Percentiles rank a stretch among this genome's conserved stretches.
These are phyloP conservation scores for Notodonta ziczac DNA, from an alignment of 2,888 invertebrate species.

Conservation along the genomic window DNA sequence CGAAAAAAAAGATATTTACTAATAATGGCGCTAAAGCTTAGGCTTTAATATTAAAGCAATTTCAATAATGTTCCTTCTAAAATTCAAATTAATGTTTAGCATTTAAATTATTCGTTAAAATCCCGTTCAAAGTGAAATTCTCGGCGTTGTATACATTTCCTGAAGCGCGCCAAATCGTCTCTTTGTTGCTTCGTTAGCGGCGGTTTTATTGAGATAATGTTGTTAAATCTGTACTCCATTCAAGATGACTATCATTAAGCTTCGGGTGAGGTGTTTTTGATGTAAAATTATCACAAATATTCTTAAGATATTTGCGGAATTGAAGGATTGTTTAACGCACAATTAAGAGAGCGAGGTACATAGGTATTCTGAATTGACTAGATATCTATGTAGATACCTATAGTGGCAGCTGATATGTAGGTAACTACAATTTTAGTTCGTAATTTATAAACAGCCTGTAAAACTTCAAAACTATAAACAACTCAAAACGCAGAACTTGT, in stretches of 20 bases:
- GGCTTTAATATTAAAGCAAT: background rate
- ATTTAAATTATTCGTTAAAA: conserved; percentile 5
- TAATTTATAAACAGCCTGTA: too few relatives aligned
- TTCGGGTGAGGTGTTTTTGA: background rate
- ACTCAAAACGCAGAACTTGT: background rate
- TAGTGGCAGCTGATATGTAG: too few relatives aligned
- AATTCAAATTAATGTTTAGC: conserved; percentile 9
- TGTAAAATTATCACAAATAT: too few relatives aligned
- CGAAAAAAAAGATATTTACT: too few relatives aligned
- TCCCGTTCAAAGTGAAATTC: background rate
- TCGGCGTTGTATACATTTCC: background rate
- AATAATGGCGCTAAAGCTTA: background rate
- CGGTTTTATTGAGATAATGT: background rate
- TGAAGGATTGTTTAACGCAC: too few relatives aligned
- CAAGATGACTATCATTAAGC: background rate
- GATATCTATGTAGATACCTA: too few relatives aligned
- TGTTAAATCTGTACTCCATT: background rate
- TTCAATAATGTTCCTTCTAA: background rate
- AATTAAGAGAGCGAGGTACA: too few relatives aligned
- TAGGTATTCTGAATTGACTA: too few relatives aligned
- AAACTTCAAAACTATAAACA: background rate
- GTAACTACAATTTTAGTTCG: too few relatives aligned
- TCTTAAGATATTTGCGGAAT: too few relatives aligned
- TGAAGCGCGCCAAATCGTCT: background rate
- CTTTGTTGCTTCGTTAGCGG: conserved; percentile 5